Conservation (phyloP, 2,113 vertebrate species). For the Pantherophis guttatus region DNA sequence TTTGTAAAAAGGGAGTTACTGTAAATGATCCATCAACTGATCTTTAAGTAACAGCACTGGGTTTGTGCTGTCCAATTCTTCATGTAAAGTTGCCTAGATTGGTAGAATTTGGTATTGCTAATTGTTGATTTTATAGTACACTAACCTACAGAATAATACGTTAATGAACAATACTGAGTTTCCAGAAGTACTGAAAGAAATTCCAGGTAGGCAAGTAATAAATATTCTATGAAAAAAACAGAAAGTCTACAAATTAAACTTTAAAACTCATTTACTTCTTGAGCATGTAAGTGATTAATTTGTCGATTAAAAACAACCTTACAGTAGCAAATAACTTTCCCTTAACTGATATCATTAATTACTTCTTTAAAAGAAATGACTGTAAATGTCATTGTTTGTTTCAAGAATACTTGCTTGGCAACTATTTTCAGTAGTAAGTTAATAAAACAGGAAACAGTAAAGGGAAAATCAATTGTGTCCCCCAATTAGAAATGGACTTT, state of each 20-base stretch:
- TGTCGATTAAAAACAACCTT: not conserved
- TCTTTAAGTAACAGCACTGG: not conserved
- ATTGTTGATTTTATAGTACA: conserved; percentile 22
- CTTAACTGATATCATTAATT: not conserved
- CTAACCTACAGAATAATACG: conserved; percentile 6
- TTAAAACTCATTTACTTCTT: conserved; percentile 17
- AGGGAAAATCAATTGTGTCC: not conserved
- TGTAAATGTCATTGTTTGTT: not conserved
- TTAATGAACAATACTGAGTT: not conserved
- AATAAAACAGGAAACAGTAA: not conserved
- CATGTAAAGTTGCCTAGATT: not conserved
- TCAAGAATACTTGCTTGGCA: not conserved
- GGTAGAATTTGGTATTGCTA: conserved; percentile 14
- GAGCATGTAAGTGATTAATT: not conserved
- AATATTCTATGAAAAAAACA: not conserved
- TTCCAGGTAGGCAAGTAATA: conserved; percentile 20
- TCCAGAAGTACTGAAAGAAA: conserved; percentile 6
- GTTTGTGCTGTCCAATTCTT: not conserved
- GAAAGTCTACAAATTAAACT: conserved; percentile 18
- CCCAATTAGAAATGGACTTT: not conserved
- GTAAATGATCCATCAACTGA: not conserved
- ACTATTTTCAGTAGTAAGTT: not conserved
- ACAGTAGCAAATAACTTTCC: not conserved
- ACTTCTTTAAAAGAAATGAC: not conserved
- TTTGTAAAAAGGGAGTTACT: not conserved